phyloP scores from a whole-genome alignment of 2,888 invertebrate species.

The Rhopalosiphum nymphaeae region DNA sequence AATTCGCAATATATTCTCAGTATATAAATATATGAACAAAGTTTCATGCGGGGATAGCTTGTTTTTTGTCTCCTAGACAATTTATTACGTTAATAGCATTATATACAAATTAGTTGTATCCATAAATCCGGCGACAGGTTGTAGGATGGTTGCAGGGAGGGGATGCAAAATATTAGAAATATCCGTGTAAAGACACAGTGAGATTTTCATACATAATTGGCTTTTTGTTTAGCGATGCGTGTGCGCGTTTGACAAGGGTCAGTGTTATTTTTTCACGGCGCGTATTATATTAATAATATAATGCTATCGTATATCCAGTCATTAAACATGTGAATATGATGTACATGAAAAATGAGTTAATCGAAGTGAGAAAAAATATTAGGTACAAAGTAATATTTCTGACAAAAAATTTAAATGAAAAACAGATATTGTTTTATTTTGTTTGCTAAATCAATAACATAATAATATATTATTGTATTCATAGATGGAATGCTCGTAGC shows the following conservation, averaged over 20 bases:
- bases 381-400: neutral
- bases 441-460: neutral
- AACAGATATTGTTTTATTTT: neutral
- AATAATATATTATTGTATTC: neutral
- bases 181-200: neutral
- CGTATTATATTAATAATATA: neutral
- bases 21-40: neutral
- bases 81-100: constrained; percentile 37
- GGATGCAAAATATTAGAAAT: constrained; percentile 14
- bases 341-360: constrained; percentile 16
- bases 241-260: constrained; percentile 21
- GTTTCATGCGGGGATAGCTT: neutral
- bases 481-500: neutral
- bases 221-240: constrained; percentile 40
- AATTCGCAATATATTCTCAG: neutral
- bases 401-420: neutral
- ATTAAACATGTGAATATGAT: neutral
- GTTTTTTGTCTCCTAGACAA: constrained; percentile 31
- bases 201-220: constrained; percentile 29
- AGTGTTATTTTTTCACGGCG: neutral
- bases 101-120: constrained; percentile 39
- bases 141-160: neutral
- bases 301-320: constrained; percentile 16
- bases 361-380: neutral
- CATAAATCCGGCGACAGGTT: neutral